A percentile compares a stretch with the other conserved stretches of the same genome.
Conservation (phyloP, 2,888 invertebrate genomes). For the Heliconius ethilla region DNA sequence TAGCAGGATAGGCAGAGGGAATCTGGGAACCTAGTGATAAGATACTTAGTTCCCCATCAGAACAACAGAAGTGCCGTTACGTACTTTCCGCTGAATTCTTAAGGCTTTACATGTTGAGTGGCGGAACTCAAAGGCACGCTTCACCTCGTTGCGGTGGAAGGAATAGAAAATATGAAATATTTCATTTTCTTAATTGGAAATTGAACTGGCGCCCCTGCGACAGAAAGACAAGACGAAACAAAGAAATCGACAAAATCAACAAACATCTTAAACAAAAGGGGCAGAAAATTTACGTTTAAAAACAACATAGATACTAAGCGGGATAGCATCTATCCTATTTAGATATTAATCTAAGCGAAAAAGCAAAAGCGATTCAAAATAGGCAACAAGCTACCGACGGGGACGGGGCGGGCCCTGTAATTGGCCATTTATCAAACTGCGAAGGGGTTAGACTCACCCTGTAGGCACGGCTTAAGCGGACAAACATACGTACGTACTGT, state of each 20-base stretch:
- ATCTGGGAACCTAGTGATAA: background rate
- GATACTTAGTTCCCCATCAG: background rate
- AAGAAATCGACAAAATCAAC: slow-evolving; percentile 48
- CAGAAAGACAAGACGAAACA: slow-evolving; percentile 18
- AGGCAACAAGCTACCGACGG: slow-evolving; percentile 82
- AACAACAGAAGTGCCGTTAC: background rate
- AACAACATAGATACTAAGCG: slow-evolving; percentile 81
- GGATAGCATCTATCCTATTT: slow-evolving; percentile 82
- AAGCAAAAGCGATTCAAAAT: slow-evolving; percentile 82
- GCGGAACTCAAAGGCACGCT: background rate
- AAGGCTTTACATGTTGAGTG: background rate
- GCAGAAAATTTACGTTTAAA: slow-evolving; percentile 80
- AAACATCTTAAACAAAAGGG: slow-evolving; percentile 48
- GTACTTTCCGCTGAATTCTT: background rate
- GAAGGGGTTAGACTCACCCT: slow-evolving; percentile 77
- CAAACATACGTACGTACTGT: slow-evolving; percentile 56
- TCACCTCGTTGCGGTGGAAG: background rate
- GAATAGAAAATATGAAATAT: too few species aligned
- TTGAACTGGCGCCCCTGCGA: background rate
- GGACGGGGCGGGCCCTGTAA: slow-evolving; percentile 79
- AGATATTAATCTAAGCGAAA: slow-evolving; percentile 83
- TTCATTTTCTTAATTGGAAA: background rate
- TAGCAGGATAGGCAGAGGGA: background rate
- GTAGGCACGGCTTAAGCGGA: slow-evolving; percentile 60
- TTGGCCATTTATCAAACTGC: slow-evolving; percentile 83